Evolutionary conservation across 2,113 vertebrate genomes (phyloP).

Genomic region (Nothocercus nigrocapillus): DNA sequence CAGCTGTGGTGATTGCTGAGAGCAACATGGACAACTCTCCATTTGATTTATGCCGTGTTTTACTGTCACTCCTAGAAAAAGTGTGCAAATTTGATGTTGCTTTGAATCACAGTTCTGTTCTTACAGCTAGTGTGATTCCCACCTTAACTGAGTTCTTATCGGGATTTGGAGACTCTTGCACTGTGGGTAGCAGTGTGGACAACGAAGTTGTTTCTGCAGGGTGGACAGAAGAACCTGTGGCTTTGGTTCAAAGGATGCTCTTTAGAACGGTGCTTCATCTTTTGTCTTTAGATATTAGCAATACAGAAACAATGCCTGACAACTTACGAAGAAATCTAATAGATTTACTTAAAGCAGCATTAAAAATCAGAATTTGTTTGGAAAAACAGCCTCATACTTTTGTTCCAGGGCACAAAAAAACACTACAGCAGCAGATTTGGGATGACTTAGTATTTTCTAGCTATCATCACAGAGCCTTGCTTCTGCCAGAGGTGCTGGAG

Average conservation of each 20-base stretch:
- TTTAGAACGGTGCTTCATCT: constrained; percentile 89
- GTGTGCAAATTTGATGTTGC: constrained; percentile 92
- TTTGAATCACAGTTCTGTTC: constrained; percentile 88
- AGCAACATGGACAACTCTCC: constrained; percentile 88
- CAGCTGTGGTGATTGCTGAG: constrained; percentile 80
- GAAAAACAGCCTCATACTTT: constrained; percentile 85
- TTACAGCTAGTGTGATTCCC: constrained; percentile 89
- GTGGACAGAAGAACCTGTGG: constrained; percentile 94
- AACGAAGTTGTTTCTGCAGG: constrained; percentile 83
- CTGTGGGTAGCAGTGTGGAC: constrained; percentile 58
- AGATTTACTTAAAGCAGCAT: constrained; percentile 89
- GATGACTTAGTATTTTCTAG: constrained; percentile 84
- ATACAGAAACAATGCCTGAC: constrained; percentile 86
- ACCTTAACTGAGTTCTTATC: constrained; percentile 91
- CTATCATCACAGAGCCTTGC: constrained; percentile 85
- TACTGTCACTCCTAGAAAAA: constrained; percentile 93
- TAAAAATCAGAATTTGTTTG: constrained; percentile 87
- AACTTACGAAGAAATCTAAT: constrained; percentile 89
- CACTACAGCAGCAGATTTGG: constrained; percentile 78
- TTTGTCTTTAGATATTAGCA: constrained; percentile 88
- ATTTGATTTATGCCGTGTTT: constrained; percentile 91
- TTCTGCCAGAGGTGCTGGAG: constrained; percentile 91
- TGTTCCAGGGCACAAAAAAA: constrained; percentile 81
- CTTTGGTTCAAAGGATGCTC: constrained; percentile 94
- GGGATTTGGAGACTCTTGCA: constrained; percentile 88